A percentile compares a stretch with the other conserved stretches of the same genome.
Evolutionary conservation across 2,888 invertebrate genomes (phyloP).

Genomic region (Drosophila mettleri): DNA sequence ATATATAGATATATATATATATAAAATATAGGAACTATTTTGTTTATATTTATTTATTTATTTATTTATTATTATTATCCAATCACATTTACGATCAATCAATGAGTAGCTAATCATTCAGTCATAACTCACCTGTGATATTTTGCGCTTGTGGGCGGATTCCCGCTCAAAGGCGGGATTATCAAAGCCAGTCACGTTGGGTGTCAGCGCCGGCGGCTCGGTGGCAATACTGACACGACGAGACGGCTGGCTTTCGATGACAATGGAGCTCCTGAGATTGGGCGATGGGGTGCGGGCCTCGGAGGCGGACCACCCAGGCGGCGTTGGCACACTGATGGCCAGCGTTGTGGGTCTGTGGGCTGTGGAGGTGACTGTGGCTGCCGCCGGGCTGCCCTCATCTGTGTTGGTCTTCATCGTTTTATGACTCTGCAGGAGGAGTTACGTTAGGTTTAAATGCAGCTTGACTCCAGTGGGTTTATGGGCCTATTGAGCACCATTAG

Average conservation of each 20-base stretch:
- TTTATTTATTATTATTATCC: too few species aligned
- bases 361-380: not conserved
- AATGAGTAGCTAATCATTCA: not conserved
- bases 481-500: conserved; percentile 4
- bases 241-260: conserved; percentile 85
- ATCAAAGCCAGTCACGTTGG: conserved; percentile 86
- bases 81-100: conserved; percentile 13
- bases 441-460: not conserved
- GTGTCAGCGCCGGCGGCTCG: conserved; percentile 84
- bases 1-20: not conserved
- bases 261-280: conserved; percentile 65
- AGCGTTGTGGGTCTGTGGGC: conserved; percentile 30
- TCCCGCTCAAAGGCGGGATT: conserved; percentile 88
- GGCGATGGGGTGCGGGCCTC: conserved; percentile 46
- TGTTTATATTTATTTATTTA: too few species aligned
- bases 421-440: conserved; percentile 33
- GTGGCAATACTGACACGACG: conserved; percentile 88
- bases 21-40: too few species aligned
- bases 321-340: conserved; percentile 27
- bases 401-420: conserved; percentile 53
- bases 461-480: conserved; percentile 6
- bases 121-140: conserved; percentile 83
- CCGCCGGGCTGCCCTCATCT: conserved; percentile 36
- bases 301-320: conserved; percentile 17
- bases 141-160: conserved; percentile 85